Conservation (phyloP, 1,140 invertebrate species). For the Tetranychus cinnabarinus region DNA sequence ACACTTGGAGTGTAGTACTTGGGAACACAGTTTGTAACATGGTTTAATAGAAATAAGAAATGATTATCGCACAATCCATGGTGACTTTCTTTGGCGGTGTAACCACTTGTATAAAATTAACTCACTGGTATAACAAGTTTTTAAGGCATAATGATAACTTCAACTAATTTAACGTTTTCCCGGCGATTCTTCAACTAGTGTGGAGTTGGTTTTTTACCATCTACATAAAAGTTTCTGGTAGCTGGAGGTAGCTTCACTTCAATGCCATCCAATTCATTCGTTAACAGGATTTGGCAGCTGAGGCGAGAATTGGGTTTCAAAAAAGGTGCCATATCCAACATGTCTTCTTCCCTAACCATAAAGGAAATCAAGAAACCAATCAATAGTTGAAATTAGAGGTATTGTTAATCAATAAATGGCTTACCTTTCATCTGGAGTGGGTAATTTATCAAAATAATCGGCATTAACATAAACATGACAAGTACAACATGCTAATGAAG, state of each 20-base stretch:
- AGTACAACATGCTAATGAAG: slow-evolving; percentile 87
- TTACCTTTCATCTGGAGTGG: slow-evolving; percentile 57
- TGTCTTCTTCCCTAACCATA: slow-evolving; percentile 58
- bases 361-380: slow-evolving; percentile 1
- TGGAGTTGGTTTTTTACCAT: slow-evolving; percentile 76
- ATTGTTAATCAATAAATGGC: slow-evolving; percentile 1
- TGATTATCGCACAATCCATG: no score
- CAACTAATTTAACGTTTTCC: no score
- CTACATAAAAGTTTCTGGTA: slow-evolving; percentile 95
- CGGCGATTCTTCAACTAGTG: slow-evolving; percentile 29
- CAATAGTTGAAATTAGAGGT: background rate
- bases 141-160: no score
- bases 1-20: no score
- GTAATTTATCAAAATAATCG: slow-evolving; percentile 46
- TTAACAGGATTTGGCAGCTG: slow-evolving; percentile 85
- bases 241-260: slow-evolving; percentile 59
- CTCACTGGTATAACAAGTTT: no score
- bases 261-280: slow-evolving; percentile 74
- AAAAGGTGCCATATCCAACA: slow-evolving; percentile 88
- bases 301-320: slow-evolving; percentile 83
- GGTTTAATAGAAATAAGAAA: no score
- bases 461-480: slow-evolving; percentile 87
- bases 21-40: no score
- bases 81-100: no score
- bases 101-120: no score